phyloP scores from a whole-genome alignment of 2,888 invertebrate genomes.

The Rhamphomyia laevipes region DNA sequence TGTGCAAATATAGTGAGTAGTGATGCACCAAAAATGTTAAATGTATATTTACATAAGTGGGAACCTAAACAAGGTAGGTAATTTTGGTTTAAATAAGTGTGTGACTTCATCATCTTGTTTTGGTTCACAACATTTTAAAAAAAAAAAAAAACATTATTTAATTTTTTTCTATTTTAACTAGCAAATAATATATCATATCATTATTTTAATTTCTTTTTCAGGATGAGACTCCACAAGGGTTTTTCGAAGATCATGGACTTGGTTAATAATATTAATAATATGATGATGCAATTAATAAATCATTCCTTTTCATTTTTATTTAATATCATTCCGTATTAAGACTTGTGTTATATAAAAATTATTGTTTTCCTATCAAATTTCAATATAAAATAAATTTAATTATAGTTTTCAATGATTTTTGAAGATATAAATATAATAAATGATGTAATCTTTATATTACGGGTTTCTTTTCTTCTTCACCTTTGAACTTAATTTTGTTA shows the following conservation, averaged over 20 bases:
- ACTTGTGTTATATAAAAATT: too few species aligned
- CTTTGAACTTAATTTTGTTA: too few species aligned
- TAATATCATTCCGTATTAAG: too few species aligned
- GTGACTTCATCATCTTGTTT: slow-evolving; percentile 8
- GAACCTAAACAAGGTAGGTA: slow-evolving; percentile 18
- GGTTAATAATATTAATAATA: slow-evolving; percentile 47
- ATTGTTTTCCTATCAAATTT: background rate
- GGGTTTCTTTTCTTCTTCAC: too few species aligned
- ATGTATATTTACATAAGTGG: background rate
- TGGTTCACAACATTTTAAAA: slow-evolving; percentile 8
- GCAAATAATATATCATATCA: background rate
- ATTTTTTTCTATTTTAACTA: too few species aligned
- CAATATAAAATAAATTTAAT: background rate
- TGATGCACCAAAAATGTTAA: background rate
- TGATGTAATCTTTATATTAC: too few species aligned
- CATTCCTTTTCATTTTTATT: too few species aligned
- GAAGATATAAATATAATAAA: too few species aligned
- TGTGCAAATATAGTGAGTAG: slow-evolving; percentile 9
- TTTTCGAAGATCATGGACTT: slow-evolving; percentile 98
- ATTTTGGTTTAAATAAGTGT: slow-evolving; percentile 7
- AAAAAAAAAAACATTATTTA: too few species aligned
- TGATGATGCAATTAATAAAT: too few species aligned
- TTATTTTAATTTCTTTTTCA: slow-evolving; percentile 50
- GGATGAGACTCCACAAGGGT: slow-evolving; percentile 99
- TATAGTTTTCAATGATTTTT: too few species aligned